Evolutionary conservation across 2,797 vertebrate species (phyloP).

Genomic region (Anomalospiza imberbis): DNA sequence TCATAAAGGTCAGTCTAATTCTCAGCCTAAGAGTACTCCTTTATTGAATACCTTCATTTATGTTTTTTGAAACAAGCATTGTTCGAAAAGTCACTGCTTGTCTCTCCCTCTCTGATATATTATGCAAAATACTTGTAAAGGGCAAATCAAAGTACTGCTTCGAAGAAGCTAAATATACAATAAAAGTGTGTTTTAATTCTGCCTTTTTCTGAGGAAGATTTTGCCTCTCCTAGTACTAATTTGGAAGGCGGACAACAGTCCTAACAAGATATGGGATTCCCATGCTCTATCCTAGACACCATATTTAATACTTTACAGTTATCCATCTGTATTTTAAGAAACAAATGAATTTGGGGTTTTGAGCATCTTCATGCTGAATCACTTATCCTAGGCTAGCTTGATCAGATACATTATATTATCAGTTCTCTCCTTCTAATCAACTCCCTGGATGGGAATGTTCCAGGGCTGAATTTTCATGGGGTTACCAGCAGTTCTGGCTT

Average conservation of each 20-base stretch:
- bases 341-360: neutral
- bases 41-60: neutral
- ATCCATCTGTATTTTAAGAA: neutral
- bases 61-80: neutral
- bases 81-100: neutral
- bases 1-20: slow-evolving; percentile 10
- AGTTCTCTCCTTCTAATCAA: neutral
- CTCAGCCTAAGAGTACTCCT: neutral
- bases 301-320: neutral
- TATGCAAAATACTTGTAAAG: neutral
- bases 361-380: neutral
- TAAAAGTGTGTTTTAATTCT: neutral
- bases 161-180: neutral
- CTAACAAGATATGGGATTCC: neutral
- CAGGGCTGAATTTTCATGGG: neutral
- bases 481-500: neutral
- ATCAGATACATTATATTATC: neutral
- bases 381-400: neutral
- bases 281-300: neutral
- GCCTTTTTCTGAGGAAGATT: neutral
- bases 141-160: neutral
- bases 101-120: neutral
- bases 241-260: neutral
- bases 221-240: neutral
- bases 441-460: neutral